A percentile compares a stretch with the other conserved stretches of the same genome.
Conservation (phyloP, 2,797 vertebrate genomes). For the Halcyon badia region DNA sequence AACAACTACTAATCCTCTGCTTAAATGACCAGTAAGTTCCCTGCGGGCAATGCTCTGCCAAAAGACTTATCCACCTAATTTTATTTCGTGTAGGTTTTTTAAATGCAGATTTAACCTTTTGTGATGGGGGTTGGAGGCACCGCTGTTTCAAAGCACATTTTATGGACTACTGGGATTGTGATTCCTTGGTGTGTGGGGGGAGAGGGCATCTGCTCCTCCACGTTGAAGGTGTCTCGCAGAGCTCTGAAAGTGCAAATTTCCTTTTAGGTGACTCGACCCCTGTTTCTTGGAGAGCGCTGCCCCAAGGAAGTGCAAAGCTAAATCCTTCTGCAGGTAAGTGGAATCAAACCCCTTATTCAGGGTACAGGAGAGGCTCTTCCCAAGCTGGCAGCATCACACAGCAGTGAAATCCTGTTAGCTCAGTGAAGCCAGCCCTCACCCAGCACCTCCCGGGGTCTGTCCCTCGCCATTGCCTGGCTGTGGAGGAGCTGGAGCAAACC, state of each 20-base stretch:
- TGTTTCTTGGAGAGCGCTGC: not conserved
- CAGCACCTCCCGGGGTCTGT: not conserved
- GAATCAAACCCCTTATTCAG: not conserved
- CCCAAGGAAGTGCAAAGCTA: not conserved
- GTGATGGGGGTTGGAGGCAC: not conserved
- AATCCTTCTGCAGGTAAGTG: not conserved
- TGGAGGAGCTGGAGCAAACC: not conserved
- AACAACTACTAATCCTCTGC: conserved; percentile 32
- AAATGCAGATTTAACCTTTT: conserved; percentile 26
- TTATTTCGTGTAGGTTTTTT: not conserved
- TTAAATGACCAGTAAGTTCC: conserved; percentile 50
- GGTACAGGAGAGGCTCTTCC: not conserved
- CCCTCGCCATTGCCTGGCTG: not conserved
- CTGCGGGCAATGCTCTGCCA: conserved; percentile 36
- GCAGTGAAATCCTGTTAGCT: not conserved
- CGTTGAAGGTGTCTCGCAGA: rapidly evolving
- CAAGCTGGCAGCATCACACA: not conserved
- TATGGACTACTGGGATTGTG: not conserved
- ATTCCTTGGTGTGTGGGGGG: not conserved
- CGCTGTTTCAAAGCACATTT: not conserved
- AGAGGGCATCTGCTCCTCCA: not conserved
- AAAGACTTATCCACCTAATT: conserved; percentile 47
- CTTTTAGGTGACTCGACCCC: not conserved
- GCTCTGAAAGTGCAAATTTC: not conserved
- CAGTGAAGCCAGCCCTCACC: not conserved